Conservation (phyloP, 2,113 vertebrate species). For the Alectura lathami region DNA sequence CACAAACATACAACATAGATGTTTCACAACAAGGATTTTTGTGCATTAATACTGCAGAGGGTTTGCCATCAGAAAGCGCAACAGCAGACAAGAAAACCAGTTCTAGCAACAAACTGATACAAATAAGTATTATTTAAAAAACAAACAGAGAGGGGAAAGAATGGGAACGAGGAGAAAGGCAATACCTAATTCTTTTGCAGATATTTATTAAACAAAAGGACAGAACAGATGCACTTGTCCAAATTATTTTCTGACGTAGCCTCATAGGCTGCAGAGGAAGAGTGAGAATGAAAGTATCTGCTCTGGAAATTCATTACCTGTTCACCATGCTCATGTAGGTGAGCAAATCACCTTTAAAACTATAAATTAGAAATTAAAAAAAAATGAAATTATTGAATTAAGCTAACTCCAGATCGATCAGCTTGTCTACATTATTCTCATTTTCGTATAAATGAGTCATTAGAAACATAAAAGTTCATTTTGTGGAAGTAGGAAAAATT, state of each 20-base stretch:
- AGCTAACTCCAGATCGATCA: not conserved
- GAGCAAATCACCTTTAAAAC: conserved; percentile 14
- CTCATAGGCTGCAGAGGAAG: not conserved
- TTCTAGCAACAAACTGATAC: conserved; percentile 6
- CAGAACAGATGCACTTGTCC: not conserved
- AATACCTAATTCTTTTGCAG: not conserved
- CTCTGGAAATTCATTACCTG: conserved; percentile 12
- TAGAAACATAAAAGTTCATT: not conserved
- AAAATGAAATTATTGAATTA: not conserved
- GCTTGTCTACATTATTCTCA: not conserved
- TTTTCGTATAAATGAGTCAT: not conserved
- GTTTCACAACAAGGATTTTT: conserved; percentile 40
- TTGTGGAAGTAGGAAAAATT: not conserved
- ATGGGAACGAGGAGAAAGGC: conserved; percentile 6
- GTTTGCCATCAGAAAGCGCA: conserved; percentile 4
- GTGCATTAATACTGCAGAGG: not conserved
- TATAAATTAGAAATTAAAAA: not conserved
- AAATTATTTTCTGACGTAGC: conserved; percentile 50
- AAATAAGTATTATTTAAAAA: not conserved
- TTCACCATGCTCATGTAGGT: not conserved
- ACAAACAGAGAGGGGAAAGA: conserved; percentile 12
- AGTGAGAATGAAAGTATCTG: not conserved
- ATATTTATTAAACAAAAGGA: conserved; percentile 44
- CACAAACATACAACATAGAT: conserved; percentile 29
- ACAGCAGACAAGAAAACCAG: not conserved